These are phyloP conservation scores for Drosophila lacertosa DNA, from an alignment of 1,140 invertebrate species.

Conservation along the genomic window DNA sequence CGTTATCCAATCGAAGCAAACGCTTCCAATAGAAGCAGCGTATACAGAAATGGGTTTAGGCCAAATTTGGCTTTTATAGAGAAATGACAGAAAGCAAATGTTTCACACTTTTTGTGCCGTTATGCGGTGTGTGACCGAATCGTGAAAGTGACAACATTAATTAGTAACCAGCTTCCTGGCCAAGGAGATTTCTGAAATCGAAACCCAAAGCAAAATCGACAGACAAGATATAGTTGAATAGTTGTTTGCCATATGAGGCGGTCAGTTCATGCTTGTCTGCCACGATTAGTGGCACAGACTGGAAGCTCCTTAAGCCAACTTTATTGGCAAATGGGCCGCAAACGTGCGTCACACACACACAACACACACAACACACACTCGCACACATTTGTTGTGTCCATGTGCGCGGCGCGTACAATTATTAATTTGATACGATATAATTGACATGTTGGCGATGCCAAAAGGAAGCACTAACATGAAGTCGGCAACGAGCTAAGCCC, in stretches of 20 bases:
- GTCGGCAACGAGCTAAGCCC: slow-evolving; percentile 67
- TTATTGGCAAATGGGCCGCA: slow-evolving; percentile 62
- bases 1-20: too few species aligned
- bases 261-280: slow-evolving; percentile 66
- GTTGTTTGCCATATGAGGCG: slow-evolving; percentile 4
- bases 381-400: slow-evolving; percentile 16
- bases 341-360: slow-evolving; percentile 42
- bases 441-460: slow-evolving; percentile 83
- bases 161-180: background rate
- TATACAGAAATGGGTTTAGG: too few species aligned
- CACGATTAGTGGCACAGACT: slow-evolving; percentile 63
- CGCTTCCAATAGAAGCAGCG: too few species aligned
- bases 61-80: too few species aligned
- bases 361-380: too few species aligned
- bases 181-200: slow-evolving; percentile 48
- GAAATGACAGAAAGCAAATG: too few species aligned
- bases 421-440: slow-evolving; percentile 83
- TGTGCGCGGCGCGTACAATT: slow-evolving; percentile 75
- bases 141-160: slow-evolving; percentile 5
- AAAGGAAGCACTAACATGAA: slow-evolving; percentile 78
- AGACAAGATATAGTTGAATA: slow-evolving; percentile 51
- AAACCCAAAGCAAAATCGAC: slow-evolving; percentile 53
- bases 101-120: background rate
- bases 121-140: background rate
- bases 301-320: slow-evolving; percentile 64